Conservation (phyloP, 2,797 vertebrate genomes). For the Avahi laniger region DNA sequence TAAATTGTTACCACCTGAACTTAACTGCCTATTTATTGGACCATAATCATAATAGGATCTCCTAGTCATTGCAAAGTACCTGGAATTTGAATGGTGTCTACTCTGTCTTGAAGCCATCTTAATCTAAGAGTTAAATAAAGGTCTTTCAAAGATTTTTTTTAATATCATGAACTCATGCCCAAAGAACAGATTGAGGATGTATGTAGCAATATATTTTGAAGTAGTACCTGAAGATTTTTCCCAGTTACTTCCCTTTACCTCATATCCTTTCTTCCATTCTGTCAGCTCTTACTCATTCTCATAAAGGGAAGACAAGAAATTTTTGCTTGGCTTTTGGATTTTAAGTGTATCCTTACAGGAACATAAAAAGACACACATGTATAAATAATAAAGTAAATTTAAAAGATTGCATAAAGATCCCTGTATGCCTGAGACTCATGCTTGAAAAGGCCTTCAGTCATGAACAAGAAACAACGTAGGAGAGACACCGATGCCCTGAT, state of each 20-base stretch:
- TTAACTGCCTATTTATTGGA: conserved; percentile 1
- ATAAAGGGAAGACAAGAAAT: neutral
- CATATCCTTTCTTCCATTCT: neutral
- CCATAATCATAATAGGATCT: neutral
- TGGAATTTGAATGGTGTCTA: neutral
- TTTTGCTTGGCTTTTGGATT: neutral
- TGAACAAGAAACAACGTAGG: neutral
- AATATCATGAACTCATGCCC: neutral
- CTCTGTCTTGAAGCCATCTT: neutral
- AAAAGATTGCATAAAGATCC: neutral
- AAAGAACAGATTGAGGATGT: neutral
- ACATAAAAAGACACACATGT: neutral
- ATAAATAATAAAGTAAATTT: neutral
- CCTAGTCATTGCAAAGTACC: neutral
- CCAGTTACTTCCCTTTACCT: neutral
- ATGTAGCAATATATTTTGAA: neutral
- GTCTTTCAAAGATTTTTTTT: neutral
- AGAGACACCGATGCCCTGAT: neutral
- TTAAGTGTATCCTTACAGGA: neutral
- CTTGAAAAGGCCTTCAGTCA: neutral
- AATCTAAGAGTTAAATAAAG: neutral
- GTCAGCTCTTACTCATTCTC: neutral
- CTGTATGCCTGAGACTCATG: neutral
- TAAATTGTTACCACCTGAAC: neutral
- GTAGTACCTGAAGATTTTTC: neutral